phyloP scores from a whole-genome alignment of 2,113 vertebrate genomes.

The Pseudopipra pipra region DNA sequence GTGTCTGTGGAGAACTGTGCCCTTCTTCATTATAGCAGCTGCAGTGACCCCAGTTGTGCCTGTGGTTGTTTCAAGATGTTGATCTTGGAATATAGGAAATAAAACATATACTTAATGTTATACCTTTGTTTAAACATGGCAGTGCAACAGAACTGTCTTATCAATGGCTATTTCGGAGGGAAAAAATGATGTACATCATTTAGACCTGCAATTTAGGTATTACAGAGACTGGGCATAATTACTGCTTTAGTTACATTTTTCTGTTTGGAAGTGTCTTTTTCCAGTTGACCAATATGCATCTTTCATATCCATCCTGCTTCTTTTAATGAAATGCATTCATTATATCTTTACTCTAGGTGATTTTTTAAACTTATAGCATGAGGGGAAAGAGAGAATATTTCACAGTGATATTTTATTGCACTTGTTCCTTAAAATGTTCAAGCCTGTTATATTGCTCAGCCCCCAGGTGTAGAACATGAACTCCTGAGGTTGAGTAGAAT shows the following conservation, averaged over 20 bases:
- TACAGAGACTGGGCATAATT: neutral
- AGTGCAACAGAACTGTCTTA: neutral
- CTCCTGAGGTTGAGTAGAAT: slow-evolving; percentile 67
- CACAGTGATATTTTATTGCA: slow-evolving; percentile 47
- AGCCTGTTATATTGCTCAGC: slow-evolving; percentile 61
- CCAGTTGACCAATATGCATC: neutral
- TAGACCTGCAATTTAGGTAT: neutral
- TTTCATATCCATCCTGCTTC: neutral
- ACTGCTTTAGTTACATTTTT: neutral
- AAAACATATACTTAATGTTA: neutral
- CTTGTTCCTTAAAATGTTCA: slow-evolving; percentile 53
- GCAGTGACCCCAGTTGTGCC: neutral
- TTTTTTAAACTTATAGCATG: slow-evolving; percentile 19
- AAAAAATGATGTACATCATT: neutral
- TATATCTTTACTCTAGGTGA: neutral
- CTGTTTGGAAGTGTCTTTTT: neutral
- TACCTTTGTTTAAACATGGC: neutral
- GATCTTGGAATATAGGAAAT: neutral
- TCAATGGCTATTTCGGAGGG: neutral
- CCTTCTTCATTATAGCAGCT: neutral
- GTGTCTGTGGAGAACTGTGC: neutral
- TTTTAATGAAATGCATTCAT: neutral
- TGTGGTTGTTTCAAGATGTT: neutral
- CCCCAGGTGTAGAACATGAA: slow-evolving; percentile 65
- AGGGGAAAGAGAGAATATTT: neutral